Percentiles rank a stretch among this genome's conserved stretches.
phyloP scores from a whole-genome alignment of 2,113 vertebrate species.

The Ochotona princeps region DNA sequence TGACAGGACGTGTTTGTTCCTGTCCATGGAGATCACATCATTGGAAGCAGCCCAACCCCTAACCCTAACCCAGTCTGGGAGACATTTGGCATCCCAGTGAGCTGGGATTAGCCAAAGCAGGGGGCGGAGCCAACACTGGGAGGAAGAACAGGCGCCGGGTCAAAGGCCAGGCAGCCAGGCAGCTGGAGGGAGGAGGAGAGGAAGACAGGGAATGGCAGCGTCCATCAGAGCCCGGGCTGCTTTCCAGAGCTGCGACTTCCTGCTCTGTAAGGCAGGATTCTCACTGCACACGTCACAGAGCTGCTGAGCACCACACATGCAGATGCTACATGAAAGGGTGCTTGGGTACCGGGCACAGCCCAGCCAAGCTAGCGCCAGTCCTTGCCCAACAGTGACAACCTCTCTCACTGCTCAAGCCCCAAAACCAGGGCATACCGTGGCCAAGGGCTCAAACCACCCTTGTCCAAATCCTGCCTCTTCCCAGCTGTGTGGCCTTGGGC shows the following conservation, averaged over 20 bases:
- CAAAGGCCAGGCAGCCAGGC: too few relatives aligned
- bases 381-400: too few relatives aligned
- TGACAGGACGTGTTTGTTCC: slow-evolving; percentile 4
- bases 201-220: background rate
- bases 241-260: too few relatives aligned
- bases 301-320: accelerated
- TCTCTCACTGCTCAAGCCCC: too few relatives aligned
- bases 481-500: background rate
- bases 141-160: background rate
- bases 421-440: accelerated
- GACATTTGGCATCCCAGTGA: background rate
- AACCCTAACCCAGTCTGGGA: background rate
- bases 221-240: background rate
- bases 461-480: background rate
- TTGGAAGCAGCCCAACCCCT: background rate
- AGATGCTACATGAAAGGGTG: too few relatives aligned
- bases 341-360: too few relatives aligned
- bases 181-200: background rate
- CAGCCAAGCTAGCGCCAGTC: accelerated
- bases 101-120: background rate
- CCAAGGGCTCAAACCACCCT: background rate
- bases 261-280: background rate
- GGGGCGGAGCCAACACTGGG: background rate
- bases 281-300: accelerated
- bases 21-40: background rate